Evolutionary conservation across 2,888 invertebrate genomes (phyloP).

Genomic region (Agrotis ipsilon): DNA sequence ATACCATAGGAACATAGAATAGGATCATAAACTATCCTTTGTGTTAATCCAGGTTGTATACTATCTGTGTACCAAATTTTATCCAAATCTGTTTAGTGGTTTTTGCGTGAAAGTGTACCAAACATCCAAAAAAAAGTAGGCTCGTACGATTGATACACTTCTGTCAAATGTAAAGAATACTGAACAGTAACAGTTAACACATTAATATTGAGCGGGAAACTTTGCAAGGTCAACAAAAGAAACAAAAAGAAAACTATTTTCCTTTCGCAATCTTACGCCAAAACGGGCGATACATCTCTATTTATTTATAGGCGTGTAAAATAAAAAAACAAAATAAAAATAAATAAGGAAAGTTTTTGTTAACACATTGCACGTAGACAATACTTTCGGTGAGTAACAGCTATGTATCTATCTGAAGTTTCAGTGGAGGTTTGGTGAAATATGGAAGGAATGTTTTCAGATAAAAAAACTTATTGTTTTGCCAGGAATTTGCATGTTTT

Average conservation of each 20-base stretch:
- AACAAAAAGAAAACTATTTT: conserved; percentile 37
- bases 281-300: conserved; percentile 51
- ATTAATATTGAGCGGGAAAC: conserved; percentile 13
- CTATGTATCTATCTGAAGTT: conserved; percentile 26
- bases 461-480: neutral
- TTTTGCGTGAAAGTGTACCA: too few relatives aligned
- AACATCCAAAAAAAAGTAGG: too few relatives aligned
- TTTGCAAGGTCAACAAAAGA: conserved; percentile 40
- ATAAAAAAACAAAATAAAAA: conserved; percentile 51
- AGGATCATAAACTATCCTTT: too few relatives aligned
- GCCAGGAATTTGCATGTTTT: neutral
- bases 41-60: too few relatives aligned
- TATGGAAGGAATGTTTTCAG: neutral
- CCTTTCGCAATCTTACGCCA: conserved; percentile 31
- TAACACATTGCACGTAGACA: conserved; percentile 56
- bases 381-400: conserved; percentile 43
- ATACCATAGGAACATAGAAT: too few relatives aligned
- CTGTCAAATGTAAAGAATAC: neutral
- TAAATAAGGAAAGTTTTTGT: conserved; percentile 55
- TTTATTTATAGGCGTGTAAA: conserved; percentile 53
- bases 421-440: conserved; percentile 29
- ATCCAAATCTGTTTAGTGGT: too few relatives aligned
- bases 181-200: conserved; percentile 7
- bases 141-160: conserved; percentile 17
- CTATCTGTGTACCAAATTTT: too few relatives aligned